These are phyloP conservation scores for Kuschelorhynchus macadamiae DNA, from an alignment of 2,888 invertebrate species.

Conservation along the genomic window DNA sequence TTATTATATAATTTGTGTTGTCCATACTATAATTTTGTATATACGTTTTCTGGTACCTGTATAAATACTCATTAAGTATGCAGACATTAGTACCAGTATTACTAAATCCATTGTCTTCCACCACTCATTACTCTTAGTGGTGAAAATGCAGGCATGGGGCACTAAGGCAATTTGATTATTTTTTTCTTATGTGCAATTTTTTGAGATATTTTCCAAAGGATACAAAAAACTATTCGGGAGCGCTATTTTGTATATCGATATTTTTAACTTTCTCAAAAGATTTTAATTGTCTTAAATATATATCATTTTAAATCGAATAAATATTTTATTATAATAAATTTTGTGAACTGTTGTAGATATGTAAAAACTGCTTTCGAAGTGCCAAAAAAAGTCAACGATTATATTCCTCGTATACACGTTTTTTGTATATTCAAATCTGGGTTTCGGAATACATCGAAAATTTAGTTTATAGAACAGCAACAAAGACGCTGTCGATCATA, in stretches of 20 bases:
- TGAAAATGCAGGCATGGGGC: constrained; percentile 66
- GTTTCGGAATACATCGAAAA: constrained; percentile 48
- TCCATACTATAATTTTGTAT: constrained; percentile 54
- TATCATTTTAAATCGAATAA: constrained; percentile 23
- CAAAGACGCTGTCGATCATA: not conserved
- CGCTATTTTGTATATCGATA: no score
- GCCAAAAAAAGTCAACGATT: constrained; percentile 39
- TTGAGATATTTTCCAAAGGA: constrained; percentile 2
- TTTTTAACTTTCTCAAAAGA: constrained; percentile 9
- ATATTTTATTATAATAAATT: no score
- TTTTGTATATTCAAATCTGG: constrained; percentile 35
- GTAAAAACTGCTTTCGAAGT: constrained; percentile 36
- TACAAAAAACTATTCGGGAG: no score
- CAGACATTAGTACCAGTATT: constrained; percentile 64
- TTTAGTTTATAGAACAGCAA: not conserved
- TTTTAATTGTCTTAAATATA: constrained; percentile 18
- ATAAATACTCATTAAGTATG: constrained; percentile 66
- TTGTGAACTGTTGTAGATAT: constrained; percentile 34
- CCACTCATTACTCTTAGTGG: constrained; percentile 62
- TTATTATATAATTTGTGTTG: no score
- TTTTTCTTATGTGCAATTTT: constrained; percentile 34
- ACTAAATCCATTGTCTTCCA: constrained; percentile 68
- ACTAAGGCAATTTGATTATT: constrained; percentile 52
- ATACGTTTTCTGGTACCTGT: constrained; percentile 68
- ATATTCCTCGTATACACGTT: constrained; percentile 20